A percentile compares a stretch with the other conserved stretches of the same genome.
Evolutionary conservation across 2,888 invertebrate species (phyloP).

Genomic region (Eumerus sabulonum): DNA sequence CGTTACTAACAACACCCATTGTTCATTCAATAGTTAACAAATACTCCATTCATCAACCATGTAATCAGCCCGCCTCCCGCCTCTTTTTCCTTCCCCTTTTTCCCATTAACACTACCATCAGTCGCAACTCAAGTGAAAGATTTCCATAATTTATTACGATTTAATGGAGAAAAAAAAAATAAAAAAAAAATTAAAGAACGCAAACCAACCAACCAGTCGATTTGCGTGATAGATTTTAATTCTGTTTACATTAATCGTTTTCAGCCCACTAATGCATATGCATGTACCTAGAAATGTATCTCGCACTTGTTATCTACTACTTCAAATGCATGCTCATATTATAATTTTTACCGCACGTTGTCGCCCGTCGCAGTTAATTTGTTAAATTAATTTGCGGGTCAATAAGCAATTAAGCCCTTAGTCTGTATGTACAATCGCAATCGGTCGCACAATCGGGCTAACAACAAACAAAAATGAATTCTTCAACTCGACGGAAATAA

Average conservation of each 20-base stretch:
- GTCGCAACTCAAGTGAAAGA: no score
- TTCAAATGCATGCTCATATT: no score
- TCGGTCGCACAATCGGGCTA: constrained; percentile 1
- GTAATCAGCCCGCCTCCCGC: no score
- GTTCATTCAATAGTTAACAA: not conserved
- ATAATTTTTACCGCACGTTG: not conserved
- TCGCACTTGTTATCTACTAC: no score
- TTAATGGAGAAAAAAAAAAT: constrained; percentile 28
- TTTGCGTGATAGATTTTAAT: constrained; percentile 49
- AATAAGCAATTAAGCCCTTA: constrained; percentile 53
- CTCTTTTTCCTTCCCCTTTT: no score
- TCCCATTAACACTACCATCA: no score
- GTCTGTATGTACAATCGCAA: constrained; percentile 1
- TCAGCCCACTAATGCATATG: not conserved
- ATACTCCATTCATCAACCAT: not conserved
- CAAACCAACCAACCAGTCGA: no score
- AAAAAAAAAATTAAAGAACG: no score
- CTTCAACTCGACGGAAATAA: not conserved
- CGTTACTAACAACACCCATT: not conserved
- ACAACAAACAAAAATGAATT: constrained; percentile 12
- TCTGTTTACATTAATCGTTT: constrained; percentile 42
- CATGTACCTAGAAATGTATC: no score
- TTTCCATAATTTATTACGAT: constrained; percentile 22
- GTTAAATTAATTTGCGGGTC: constrained; percentile 64
- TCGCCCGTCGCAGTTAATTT: constrained; percentile 47